A percentile compares a stretch with the other conserved stretches of the same genome.
These are phyloP conservation scores for Psilopsiagon aurifrons DNA, from an alignment of 2,113 vertebrate genomes.

Conservation along the genomic window DNA sequence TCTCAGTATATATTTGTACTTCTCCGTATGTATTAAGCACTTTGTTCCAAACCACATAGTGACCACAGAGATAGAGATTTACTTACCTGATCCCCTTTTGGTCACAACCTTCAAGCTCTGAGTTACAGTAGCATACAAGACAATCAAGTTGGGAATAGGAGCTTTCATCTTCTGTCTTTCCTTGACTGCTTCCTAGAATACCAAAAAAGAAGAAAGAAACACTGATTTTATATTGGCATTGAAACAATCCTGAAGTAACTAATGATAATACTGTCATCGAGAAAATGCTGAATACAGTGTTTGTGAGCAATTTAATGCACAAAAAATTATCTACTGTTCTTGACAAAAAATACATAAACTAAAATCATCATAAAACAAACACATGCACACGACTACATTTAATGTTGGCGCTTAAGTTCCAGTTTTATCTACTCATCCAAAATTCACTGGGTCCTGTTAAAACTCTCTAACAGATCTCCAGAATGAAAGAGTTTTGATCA, in stretches of 20 bases:
- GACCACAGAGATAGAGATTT: background rate
- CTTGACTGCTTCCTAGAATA: slow-evolving; percentile 69
- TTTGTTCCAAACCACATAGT: background rate
- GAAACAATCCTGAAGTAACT: background rate
- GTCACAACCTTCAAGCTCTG: slow-evolving; percentile 96
- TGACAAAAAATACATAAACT: background rate
- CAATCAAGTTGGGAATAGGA: slow-evolving; percentile 89
- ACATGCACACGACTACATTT: background rate
- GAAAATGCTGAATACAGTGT: background rate
- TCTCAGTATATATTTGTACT: background rate
- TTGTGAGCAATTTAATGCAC: background rate
- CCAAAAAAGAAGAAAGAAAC: slow-evolving; percentile 11
- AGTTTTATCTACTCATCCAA: background rate
- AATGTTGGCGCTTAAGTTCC: background rate
- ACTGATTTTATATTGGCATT: background rate
- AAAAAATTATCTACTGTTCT: background rate
- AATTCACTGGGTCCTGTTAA: background rate
- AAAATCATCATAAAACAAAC: background rate
- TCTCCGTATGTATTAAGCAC: background rate
- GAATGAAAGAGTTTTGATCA: background rate
- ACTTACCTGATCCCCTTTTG: slow-evolving; percentile 97
- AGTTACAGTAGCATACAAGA: slow-evolving; percentile 88
- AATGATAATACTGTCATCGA: background rate
- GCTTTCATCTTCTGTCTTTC: slow-evolving; percentile 92
- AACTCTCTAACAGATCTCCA: background rate